A percentile compares a stretch with the other conserved stretches of the same genome.
Conservation (phyloP, 1,140 invertebrate species). For the Campoletis sonorensis region DNA sequence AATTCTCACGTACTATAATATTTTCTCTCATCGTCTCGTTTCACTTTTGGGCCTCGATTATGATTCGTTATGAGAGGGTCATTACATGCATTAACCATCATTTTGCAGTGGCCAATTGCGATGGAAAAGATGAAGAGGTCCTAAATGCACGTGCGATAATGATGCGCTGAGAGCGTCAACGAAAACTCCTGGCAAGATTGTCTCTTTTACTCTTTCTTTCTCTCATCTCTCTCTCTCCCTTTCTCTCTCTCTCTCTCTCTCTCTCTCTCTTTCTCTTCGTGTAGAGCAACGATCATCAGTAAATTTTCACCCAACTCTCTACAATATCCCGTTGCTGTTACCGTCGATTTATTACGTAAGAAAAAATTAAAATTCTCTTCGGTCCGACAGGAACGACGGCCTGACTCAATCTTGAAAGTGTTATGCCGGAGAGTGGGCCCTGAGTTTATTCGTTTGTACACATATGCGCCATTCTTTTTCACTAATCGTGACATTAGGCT, state of each 20-base stretch:
- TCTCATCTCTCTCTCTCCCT: not conserved
- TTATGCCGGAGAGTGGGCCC: slow-evolving; percentile 33
- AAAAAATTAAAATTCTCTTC: slow-evolving; percentile 59
- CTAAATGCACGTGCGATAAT: slow-evolving; percentile 8
- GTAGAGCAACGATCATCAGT: not conserved
- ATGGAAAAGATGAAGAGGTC: not conserved
- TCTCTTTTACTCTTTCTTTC: slow-evolving; percentile 49
- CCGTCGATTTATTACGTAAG: slow-evolving; percentile 57
- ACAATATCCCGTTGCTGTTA: not conserved
- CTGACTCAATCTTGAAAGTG: slow-evolving; percentile 64
- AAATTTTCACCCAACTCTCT: not conserved
- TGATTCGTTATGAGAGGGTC: slow-evolving; percentile 34
- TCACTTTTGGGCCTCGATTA: slow-evolving; percentile 33
- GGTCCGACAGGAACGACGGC: slow-evolving; percentile 51
- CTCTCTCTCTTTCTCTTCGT: slow-evolving; percentile 14
- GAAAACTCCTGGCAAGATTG: slow-evolving; percentile 44
- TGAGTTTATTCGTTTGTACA: slow-evolving; percentile 10
- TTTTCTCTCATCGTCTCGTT: slow-evolving; percentile 29
- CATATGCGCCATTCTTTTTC: not conserved
- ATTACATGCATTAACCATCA: slow-evolving; percentile 29
- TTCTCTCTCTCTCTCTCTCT: slow-evolving; percentile 44
- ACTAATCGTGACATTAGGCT: slow-evolving; percentile 1
- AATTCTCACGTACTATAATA: slow-evolving; percentile 18
- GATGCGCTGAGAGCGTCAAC: slow-evolving; percentile 8
- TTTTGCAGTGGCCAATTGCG: not conserved